A percentile compares a stretch with the other conserved stretches of the same genome.
Conservation (phyloP, 2,113 vertebrate genomes). For the Chloroceryle aenea region DNA sequence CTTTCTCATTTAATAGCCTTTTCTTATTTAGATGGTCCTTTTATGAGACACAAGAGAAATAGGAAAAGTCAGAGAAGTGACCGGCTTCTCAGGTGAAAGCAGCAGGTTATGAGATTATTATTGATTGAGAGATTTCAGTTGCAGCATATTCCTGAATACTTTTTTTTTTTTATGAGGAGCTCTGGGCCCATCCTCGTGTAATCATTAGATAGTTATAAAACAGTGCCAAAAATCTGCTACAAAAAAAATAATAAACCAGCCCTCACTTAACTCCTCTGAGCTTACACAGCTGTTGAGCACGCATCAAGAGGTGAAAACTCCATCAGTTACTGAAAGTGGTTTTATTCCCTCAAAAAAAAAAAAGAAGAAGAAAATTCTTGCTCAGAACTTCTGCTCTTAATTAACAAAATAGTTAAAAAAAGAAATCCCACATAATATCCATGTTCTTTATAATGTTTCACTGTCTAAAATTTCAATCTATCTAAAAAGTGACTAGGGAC, state of each 20-base stretch:
- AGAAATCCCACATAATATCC: background rate
- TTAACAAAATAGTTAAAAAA: background rate
- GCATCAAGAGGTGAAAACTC: background rate
- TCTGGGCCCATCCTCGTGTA: background rate
- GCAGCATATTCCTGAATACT: background rate
- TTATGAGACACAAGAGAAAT: background rate
- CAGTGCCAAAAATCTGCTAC: background rate
- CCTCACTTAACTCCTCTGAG: background rate
- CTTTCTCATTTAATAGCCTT: background rate
- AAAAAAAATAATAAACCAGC: background rate
- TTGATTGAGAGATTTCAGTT: background rate
- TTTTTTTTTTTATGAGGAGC: background rate
- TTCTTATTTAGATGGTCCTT: background rate
- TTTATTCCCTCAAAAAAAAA: background rate
- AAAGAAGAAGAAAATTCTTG: background rate
- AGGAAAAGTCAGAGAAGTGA: background rate
- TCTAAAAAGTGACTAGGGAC: background rate
- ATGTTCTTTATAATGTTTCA: background rate
- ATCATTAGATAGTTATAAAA: background rate
- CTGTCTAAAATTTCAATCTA: too few species aligned
- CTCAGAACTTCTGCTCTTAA: background rate
- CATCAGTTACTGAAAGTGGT: background rate
- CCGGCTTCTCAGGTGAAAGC: background rate
- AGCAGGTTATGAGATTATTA: fast-evolving
- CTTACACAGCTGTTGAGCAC: background rate